Conservation (phyloP, 2,113 vertebrate genomes). For the Bubalus kerabau region DNA sequence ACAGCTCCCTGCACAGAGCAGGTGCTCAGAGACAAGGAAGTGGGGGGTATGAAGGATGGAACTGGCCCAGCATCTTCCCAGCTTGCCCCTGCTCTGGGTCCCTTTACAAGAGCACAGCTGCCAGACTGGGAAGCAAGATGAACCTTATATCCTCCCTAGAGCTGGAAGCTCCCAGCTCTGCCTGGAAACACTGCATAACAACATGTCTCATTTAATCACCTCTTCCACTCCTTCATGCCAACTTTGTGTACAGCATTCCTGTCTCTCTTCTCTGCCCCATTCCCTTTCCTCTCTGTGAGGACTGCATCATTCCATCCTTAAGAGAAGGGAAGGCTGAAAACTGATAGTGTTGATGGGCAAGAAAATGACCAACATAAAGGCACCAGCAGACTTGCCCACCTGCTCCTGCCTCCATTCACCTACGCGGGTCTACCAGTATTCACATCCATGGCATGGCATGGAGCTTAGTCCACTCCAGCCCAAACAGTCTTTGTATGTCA, state of each 20-base stretch:
- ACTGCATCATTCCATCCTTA: neutral
- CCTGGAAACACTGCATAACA: too few relatives aligned
- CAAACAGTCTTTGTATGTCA: neutral
- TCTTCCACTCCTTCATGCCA: neutral
- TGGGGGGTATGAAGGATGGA: accelerated
- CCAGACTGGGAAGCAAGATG: neutral
- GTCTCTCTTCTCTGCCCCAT: neutral
- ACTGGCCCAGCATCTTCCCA: neutral
- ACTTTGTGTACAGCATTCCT: neutral
- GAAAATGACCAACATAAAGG: neutral
- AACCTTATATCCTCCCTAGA: neutral
- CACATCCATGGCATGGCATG: neutral
- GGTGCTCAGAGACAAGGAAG: neutral
- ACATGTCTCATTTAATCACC: accelerated
- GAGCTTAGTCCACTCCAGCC: neutral
- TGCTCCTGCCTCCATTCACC: neutral
- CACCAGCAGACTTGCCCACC: neutral
- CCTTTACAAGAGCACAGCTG: neutral
- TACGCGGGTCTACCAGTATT: accelerated
- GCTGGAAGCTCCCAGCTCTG: neutral
- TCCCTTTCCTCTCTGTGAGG: neutral
- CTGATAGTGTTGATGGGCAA: neutral
- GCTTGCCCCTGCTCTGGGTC: neutral
- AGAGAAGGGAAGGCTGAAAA: neutral
- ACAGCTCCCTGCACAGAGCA: neutral